These are phyloP conservation scores for Phoebastria nigripes DNA, from an alignment of 2,797 vertebrate genomes.

Conservation along the genomic window DNA sequence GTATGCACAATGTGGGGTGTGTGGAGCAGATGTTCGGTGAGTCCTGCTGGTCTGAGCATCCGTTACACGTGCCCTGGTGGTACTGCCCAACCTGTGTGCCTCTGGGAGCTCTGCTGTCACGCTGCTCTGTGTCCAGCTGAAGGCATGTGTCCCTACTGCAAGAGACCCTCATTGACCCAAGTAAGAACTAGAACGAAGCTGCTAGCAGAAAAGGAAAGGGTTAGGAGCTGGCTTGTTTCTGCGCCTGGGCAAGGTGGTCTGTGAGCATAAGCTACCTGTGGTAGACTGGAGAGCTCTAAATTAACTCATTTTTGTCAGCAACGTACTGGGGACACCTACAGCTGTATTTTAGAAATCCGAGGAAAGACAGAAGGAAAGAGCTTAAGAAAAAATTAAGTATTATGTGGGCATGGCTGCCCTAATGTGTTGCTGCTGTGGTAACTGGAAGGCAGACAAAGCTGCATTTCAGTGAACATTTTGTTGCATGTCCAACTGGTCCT, in stretches of 20 bases:
- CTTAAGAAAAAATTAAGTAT: background rate
- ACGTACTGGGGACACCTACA: background rate
- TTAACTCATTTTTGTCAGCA: background rate
- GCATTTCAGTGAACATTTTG: background rate
- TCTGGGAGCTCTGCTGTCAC: background rate
- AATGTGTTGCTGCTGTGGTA: background rate
- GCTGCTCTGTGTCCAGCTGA: background rate
- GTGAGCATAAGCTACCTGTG: background rate
- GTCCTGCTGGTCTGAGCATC: background rate
- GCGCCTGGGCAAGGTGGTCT: background rate
- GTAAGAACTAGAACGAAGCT: background rate
- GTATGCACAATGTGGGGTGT: background rate
- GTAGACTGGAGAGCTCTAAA: background rate
- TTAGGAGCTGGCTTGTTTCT: background rate
- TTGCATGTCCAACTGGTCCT: background rate
- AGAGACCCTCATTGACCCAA: background rate
- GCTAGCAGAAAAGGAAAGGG: background rate
- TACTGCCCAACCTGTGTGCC: background rate
- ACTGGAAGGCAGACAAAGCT: background rate
- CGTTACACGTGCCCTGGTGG: accelerated
- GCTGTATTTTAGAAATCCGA: background rate
- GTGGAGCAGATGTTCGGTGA: background rate
- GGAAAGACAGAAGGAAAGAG: background rate
- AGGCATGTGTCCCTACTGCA: accelerated
- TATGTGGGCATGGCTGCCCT: background rate